Evolutionary conservation across 2,797 vertebrate genomes (phyloP), one percentile per base, ranked within the genome.

Genomic region (Sebastes itinus): DNA sequence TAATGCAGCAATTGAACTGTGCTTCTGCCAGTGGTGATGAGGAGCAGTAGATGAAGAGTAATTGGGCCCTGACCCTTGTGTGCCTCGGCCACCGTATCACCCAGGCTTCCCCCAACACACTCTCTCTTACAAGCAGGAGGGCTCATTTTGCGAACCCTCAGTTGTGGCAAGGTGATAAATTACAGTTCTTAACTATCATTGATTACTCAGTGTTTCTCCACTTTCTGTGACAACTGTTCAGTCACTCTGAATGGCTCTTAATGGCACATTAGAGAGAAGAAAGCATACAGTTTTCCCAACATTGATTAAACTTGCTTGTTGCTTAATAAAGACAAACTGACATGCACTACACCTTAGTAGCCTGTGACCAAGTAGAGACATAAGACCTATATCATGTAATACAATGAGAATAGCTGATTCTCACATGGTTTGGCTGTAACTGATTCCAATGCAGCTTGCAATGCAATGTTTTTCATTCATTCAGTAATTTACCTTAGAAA

Each of bases 81-180:
- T 80, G 90, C 85, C 88, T 91, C 30, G 55, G 82, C 92, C 87
- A 89, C 88, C 88, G 68, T 83, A 91, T 94, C 91, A 83, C 85
- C 88, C 72, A 16, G 87, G 88, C 91, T 80, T 87, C 89, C 91
- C 82, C 84, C 84, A 69, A 72, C 91, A 88, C 88, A 83, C 81
- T 91, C 90, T 78, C 66, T 86, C 82, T 78, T 78, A 81, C 89
- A 80, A 79, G 77, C 81, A 87, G 73, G 79, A 81, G 89, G 85
- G 89, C 89, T 94, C 88, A 80, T 90, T 94, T 91, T 91, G 92
- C 93, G 94, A 95, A 96, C 95, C 96, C 96, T 96, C 92, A 82
- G 96, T 95, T 95, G 96, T 97, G 97, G 97, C 97, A 99, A 96
- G 90, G 96, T 99, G 98, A 99, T 99, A 97, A 99, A 99, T 99